Evolutionary conservation across 2,888 invertebrate species (phyloP), one percentile per base, ranked within the genome.

Genomic region (Cephonodes hylas): DNA sequence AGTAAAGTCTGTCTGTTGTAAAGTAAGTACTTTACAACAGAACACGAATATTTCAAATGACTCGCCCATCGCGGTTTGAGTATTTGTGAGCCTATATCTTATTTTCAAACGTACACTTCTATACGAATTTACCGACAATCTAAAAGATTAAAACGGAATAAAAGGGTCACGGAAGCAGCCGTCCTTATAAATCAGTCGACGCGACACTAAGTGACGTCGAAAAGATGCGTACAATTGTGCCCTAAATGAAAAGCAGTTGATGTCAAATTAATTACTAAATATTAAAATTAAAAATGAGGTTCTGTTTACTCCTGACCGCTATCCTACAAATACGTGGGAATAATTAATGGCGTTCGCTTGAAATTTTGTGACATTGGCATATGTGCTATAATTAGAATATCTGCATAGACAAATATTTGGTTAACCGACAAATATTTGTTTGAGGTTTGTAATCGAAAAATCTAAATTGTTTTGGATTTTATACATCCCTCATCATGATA

Each of bases 121-220:
- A 27, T 27, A 15, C 53, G 53, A 53, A 53, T 53, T 53, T 31
- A 53, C 27, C 31, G 27, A 53, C 31, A 31, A 53, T 53, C 53
- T 53, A 53, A 27, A 53, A 53, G 53, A 53, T 53, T 53, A 53
- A 53, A 53, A 53, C 31, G 5, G 53, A 53, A 53, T 53, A 18
- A 53, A 53, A 53, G 53, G 53, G 53, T 53, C 53, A 53, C 53
- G 27, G 31, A 31, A 27, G 8, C 53, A 53, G 53, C 18, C 53
- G 53, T 31, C 27, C 31, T 31, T 25, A 23, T 46, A 31, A 18
- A 31, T 53, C 53, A 18, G 27, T 10, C 53, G 53, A 53, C 10
- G 8, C 31, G 53, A 31, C 31, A 18, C 27, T 53, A 53, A 53
- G 53, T 53, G 46, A 46, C 46, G n/a, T 23, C 25, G 46, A 46